Conservation (phyloP, 1,140 invertebrate species). For the Teleopsis dalmanni region DNA sequence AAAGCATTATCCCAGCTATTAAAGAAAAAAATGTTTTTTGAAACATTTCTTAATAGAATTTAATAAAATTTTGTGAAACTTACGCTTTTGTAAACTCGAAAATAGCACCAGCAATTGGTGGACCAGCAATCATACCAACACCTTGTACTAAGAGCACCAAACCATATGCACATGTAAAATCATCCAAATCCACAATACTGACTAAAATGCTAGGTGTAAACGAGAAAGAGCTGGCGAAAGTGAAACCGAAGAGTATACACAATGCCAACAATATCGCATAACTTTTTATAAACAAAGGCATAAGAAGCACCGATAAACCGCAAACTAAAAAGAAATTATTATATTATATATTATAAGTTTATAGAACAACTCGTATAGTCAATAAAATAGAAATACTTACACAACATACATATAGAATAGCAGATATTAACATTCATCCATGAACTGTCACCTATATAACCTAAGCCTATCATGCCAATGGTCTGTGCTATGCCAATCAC, state of each 20-base stretch:
- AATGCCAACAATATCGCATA: slow-evolving; percentile 53
- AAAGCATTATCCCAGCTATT: slow-evolving; percentile 53
- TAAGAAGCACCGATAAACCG: slow-evolving; percentile 60
- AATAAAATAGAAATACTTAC: slow-evolving; percentile 21
- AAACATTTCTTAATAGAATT: background rate
- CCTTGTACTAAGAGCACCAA: slow-evolving; percentile 80
- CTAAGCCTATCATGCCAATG: slow-evolving; percentile 82
- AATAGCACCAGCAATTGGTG: slow-evolving; percentile 52
- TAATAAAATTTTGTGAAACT: slow-evolving; percentile 7
- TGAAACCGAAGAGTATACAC: slow-evolving; percentile 67
- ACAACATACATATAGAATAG: slow-evolving; percentile 66
- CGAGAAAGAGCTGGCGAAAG: slow-evolving; percentile 79
- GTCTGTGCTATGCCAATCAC: slow-evolving; percentile 80
- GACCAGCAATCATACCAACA: slow-evolving; percentile 53
- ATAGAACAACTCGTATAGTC: too few species aligned
- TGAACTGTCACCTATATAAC: slow-evolving; percentile 80
- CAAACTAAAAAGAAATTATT: slow-evolving; percentile 47
- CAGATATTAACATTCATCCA: slow-evolving; percentile 79
- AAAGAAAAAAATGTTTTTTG: slow-evolving; percentile 1
- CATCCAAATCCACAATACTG: slow-evolving; percentile 45
- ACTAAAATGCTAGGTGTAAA: slow-evolving; percentile 79
- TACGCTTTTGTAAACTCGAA: slow-evolving; percentile 35
- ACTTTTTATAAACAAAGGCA: slow-evolving; percentile 60
- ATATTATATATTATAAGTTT: background rate
- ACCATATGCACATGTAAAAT: slow-evolving; percentile 83